Evolutionary conservation across 2,888 invertebrate species (phyloP).

Genomic region (Drosophila stalkeri): DNA sequence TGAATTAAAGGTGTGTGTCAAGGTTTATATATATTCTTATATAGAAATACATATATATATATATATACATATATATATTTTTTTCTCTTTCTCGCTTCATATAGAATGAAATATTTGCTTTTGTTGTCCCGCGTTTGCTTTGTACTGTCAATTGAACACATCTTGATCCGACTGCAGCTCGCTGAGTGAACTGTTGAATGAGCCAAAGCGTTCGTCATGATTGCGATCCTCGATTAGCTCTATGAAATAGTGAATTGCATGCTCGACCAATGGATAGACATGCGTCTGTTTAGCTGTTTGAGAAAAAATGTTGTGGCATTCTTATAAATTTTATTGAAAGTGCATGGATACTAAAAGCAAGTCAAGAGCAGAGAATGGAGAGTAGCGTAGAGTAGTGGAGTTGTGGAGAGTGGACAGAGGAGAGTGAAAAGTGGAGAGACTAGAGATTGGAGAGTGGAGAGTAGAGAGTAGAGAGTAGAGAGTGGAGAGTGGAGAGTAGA

Average conservation of each 20-base stretch:
- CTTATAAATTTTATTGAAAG: not conserved
- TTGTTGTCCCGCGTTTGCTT: not conserved
- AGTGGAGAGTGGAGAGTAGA: not conserved
- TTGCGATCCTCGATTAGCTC: slow-evolving; percentile 29
- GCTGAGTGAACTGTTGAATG: not conserved
- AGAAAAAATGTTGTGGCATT: not conserved
- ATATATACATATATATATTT: not conserved
- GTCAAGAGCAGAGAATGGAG: not conserved
- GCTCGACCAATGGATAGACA: slow-evolving; percentile 39
- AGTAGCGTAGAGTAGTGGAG: not conserved
- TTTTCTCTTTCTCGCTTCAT: not conserved
- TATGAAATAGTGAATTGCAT: slow-evolving; percentile 25
- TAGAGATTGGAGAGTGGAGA: not conserved
- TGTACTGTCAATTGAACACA: not conserved
- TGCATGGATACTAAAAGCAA: not conserved
- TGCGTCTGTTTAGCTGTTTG: not conserved
- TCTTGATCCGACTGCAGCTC: not conserved
- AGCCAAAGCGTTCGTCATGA: slow-evolving; percentile 2
- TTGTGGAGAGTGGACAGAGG: not conserved
- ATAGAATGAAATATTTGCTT: not conserved
- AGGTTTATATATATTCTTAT: not conserved
- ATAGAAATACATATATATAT: not conserved
- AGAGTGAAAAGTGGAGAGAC: not conserved
- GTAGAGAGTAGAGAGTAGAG: not conserved
- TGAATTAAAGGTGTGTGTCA: slow-evolving; percentile 24